These are phyloP conservation scores for Petrocephalus sullivani DNA, from an alignment of 2,797 vertebrate genomes.

Conservation along the genomic window DNA sequence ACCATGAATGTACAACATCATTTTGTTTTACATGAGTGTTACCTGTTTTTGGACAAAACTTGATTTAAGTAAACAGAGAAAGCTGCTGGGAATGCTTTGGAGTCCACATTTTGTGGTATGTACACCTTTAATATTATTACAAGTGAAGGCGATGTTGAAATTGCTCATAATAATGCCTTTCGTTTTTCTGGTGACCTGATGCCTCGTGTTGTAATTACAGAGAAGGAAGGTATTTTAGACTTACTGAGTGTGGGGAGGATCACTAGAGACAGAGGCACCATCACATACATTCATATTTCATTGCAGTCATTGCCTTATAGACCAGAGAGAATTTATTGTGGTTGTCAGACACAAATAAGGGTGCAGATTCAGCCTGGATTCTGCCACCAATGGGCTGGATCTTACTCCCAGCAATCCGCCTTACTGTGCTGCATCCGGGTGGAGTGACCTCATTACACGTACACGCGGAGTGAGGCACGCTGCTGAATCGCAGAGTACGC, in stretches of 20 bases:
- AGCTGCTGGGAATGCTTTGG: not conserved
- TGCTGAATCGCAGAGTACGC: not conserved
- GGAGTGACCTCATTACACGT: slow-evolving; percentile 9
- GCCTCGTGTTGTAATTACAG: not conserved
- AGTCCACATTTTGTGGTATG: not conserved
- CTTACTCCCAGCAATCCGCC: not conserved
- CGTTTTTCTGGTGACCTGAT: not conserved
- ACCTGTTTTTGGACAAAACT: not conserved
- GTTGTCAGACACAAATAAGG: not conserved
- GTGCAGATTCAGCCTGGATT: not conserved
- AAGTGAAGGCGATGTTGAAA: not conserved
- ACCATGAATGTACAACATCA: not conserved
- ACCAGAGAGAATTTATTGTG: not conserved
- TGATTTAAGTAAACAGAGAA: not conserved
- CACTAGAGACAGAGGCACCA: not conserved
- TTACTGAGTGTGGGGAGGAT: not conserved
- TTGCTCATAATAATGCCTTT: not conserved
- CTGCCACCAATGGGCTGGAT: not conserved
- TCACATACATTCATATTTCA: not conserved
- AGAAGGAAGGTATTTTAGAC: not conserved
- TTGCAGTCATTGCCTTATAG: not conserved
- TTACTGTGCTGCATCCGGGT: not conserved
- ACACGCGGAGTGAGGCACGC: not conserved
- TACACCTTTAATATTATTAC: not conserved
- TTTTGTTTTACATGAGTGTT: not conserved